These are phyloP conservation scores for Himalopsyche kuldschensis DNA, from an alignment of 2,888 invertebrate species.

Conservation along the genomic window DNA sequence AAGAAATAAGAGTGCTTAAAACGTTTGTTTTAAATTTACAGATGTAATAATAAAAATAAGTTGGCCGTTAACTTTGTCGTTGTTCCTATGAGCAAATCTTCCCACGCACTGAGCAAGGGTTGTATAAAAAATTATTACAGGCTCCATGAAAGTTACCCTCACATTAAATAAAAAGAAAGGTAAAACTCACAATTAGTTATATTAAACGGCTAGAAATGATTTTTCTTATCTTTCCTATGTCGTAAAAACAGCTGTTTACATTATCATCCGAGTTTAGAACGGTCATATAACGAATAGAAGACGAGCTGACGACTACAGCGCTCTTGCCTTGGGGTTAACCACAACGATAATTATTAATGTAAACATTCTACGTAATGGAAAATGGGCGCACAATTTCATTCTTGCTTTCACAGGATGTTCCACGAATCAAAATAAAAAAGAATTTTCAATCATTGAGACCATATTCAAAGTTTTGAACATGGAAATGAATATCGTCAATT, in stretches of 20 bases:
- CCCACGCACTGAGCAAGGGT: too few relatives aligned
- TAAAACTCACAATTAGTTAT: background rate
- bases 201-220: background rate
- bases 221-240: background rate
- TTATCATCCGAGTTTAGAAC: background rate
- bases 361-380: background rate
- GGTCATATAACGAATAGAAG: background rate
- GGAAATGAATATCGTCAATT: too few relatives aligned
- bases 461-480: background rate
- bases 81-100: too few relatives aligned
- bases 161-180: background rate
- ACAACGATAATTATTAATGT: background rate
- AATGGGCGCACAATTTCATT: background rate
- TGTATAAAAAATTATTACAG: background rate
- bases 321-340: background rate
- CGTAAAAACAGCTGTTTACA: background rate
- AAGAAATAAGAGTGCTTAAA: too few relatives aligned
- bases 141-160: background rate
- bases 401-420: background rate
- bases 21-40: too few relatives aligned
- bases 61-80: too few relatives aligned
- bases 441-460: background rate
- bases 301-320: background rate
- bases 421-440: background rate
- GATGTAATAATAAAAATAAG: too few relatives aligned